Conservation (phyloP, 2,888 invertebrate species). For the Tetanocera ferruginea region DNA sequence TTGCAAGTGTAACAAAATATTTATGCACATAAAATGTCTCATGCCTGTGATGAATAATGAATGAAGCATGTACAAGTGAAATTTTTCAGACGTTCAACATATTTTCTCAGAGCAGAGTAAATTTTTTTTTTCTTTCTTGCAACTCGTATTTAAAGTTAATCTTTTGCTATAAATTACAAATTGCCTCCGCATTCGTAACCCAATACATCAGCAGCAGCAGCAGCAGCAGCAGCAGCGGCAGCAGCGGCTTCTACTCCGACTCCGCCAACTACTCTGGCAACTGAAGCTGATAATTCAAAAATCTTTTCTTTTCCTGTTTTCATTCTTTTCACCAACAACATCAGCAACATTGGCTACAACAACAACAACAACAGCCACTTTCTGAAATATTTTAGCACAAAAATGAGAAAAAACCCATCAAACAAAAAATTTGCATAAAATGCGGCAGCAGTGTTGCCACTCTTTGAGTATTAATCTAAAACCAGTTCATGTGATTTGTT, state of each 20-base stretch:
- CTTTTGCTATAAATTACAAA: background rate
- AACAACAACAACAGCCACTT: background rate
- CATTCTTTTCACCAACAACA: background rate
- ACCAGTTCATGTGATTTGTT: constrained; percentile 35
- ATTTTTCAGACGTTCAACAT: background rate
- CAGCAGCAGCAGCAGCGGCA: background rate
- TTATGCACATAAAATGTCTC: background rate
- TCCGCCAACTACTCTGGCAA: background rate
- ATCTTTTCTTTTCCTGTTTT: constrained; percentile 7
- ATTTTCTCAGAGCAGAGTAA: no score
- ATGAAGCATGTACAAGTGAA: constrained; percentile 1
- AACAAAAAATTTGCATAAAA: constrained; percentile 39
- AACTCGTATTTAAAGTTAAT: background rate
- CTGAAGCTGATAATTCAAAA: background rate
- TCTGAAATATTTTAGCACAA: constrained; percentile 10
- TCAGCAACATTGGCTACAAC: background rate
- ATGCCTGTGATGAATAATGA: constrained; percentile 9
- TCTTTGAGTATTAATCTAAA: constrained; percentile 28
- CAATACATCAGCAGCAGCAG: background rate
- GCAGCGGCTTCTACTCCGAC: background rate
- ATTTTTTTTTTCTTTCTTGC: background rate
- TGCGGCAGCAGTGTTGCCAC: constrained; percentile 34
- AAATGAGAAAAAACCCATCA: constrained; percentile 18
- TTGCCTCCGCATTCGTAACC: background rate
- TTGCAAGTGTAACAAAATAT: constrained; percentile 21